Evolutionary conservation across 2,113 vertebrate genomes (phyloP).

Genomic region (Thermophis baileyi): DNA sequence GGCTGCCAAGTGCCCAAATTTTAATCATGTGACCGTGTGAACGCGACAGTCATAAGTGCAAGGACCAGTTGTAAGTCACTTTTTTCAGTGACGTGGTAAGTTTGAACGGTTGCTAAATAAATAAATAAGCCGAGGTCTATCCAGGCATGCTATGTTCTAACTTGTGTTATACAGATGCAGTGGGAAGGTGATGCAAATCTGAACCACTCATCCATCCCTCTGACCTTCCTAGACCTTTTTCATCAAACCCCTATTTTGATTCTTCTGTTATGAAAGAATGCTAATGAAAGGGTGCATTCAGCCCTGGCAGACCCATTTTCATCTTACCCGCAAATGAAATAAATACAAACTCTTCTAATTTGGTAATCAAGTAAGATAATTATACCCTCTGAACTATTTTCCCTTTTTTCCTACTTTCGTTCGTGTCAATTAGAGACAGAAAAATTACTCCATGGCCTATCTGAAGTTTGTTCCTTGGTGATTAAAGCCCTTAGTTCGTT

Average conservation of each 20-base stretch:
- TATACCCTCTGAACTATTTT: slow-evolving; percentile 68
- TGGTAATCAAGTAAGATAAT: slow-evolving; percentile 73
- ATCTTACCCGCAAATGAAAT: slow-evolving; percentile 46
- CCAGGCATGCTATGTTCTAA: background rate
- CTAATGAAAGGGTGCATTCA: background rate
- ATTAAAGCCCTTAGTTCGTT: slow-evolving; percentile 77
- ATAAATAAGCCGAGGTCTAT: background rate
- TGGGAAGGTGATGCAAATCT: background rate
- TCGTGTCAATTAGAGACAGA: slow-evolving; percentile 64
- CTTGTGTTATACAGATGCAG: background rate
- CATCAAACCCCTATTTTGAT: background rate
- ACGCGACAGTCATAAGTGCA: too few relatives aligned
- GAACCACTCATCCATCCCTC: background rate
- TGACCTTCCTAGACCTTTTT: background rate
- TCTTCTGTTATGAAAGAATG: background rate
- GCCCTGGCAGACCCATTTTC: slow-evolving; percentile 22
- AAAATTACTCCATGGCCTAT: slow-evolving; percentile 71
- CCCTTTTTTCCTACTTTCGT: slow-evolving; percentile 59
- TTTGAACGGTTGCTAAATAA: background rate
- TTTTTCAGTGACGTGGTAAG: background rate
- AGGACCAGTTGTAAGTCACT: background rate
- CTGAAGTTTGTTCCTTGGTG: slow-evolving; percentile 70
- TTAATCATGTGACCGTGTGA: too few relatives aligned
- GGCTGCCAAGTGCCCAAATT: too few relatives aligned
- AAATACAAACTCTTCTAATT: slow-evolving; percentile 65